phyloP scores from a whole-genome alignment of 2,797 vertebrate genomes.

The Orestias chungarensis region DNA sequence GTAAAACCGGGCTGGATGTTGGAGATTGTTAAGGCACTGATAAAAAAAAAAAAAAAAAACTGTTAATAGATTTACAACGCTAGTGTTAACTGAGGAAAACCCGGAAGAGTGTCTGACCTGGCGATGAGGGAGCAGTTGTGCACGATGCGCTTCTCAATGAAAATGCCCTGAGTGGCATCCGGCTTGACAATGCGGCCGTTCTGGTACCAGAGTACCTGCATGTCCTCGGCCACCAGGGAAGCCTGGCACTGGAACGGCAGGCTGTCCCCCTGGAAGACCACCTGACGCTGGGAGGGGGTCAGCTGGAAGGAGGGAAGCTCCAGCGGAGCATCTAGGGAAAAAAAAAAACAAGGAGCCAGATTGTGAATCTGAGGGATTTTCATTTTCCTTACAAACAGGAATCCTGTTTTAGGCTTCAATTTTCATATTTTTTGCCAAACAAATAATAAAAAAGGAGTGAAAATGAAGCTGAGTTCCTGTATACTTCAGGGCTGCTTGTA shows the following conservation, averaged over 20 bases:
- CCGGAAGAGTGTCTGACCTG: constrained; percentile 76
- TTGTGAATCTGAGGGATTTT: not conserved
- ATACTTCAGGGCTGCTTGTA: constrained; percentile 32
- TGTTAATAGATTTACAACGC: not conserved
- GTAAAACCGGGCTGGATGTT: constrained; percentile 97
- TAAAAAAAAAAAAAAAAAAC: not conserved
- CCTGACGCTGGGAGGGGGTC: constrained; percentile 94
- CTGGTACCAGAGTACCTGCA: constrained; percentile 98
- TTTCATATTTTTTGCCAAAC: not conserved
- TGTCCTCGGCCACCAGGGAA: constrained; percentile 93
- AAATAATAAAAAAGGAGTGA: not conserved
- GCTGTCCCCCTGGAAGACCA: constrained; percentile 97
- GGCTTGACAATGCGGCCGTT: constrained; percentile 92
- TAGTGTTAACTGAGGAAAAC: not conserved
- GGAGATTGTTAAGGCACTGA: constrained; percentile 93
- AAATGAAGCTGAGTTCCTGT: constrained; percentile 23
- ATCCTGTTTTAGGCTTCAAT: not conserved
- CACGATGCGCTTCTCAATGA: constrained; percentile 95
- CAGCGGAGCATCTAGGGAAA: constrained; percentile 86
- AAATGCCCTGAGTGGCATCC: constrained; percentile 92
- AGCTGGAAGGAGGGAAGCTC: constrained; percentile 97
- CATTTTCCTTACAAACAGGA: too few species aligned
- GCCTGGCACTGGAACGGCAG: constrained; percentile 97
- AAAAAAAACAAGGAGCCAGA: constrained; percentile 6
- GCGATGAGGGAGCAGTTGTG: constrained; percentile 97